Evolutionary conservation across 2,888 invertebrate genomes (phyloP).

Genomic region (Eulithis prunata): DNA sequence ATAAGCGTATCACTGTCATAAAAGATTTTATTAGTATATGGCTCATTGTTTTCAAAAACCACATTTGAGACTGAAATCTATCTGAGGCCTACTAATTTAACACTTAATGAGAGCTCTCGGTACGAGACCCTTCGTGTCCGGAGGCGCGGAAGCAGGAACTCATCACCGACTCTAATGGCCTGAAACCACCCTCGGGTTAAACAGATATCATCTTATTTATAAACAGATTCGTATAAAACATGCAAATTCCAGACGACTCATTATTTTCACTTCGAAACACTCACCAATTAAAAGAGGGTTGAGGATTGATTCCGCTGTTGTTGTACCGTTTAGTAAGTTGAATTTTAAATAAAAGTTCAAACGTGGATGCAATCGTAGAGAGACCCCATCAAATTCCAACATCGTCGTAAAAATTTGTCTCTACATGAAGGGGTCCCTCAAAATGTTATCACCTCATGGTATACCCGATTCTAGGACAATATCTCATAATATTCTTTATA

Average conservation of each 20-base stretch:
- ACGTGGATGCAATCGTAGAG: conserved; percentile 6
- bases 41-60: conserved; percentile 60
- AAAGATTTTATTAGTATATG: conserved; percentile 38
- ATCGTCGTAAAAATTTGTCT: conserved; percentile 68
- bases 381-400: conserved; percentile 40
- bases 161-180: conserved; percentile 74
- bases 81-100: conserved; percentile 67
- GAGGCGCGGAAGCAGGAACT: conserved; percentile 73
- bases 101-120: conserved; percentile 70
- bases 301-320: conserved; percentile 34
- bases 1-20: conserved; percentile 41
- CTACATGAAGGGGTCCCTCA: conserved; percentile 58
- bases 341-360: conserved; percentile 19
- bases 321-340: conserved; percentile 13
- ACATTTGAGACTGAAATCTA: conserved; percentile 59
- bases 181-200: conserved; percentile 68
- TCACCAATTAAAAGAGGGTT: conserved; percentile 43
- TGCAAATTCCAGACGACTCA: conserved; percentile 44
- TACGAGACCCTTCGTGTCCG: conserved; percentile 65
- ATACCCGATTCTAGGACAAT: conserved; percentile 75
- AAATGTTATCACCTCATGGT: conserved; percentile 80
- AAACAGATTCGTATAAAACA: conserved; percentile 58
- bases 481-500: conserved; percentile 84
- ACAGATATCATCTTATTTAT: conserved; percentile 66
- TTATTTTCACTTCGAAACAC: conserved; percentile 46